Base-by-base conservation (phyloP, 2,888 invertebrate genomes). In the Caenorhabditis imperialis region DNA sequence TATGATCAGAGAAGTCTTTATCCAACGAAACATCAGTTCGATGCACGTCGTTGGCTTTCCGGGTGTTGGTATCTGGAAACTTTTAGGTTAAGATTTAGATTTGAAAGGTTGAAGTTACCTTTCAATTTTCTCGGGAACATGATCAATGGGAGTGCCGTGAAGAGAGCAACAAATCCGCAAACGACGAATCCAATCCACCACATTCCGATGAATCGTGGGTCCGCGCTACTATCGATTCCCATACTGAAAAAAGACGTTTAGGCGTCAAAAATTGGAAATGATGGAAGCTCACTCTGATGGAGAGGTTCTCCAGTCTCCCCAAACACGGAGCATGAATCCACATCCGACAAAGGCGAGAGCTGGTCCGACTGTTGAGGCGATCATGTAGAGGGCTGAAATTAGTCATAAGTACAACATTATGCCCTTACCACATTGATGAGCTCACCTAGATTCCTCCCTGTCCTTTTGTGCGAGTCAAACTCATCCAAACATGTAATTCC, bases 281-380 rank as follows among this genome's bases (percentile, higher is more conserved):
- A 23, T 10, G 40, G n/a, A 7, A 4, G 58, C 74, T 61, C 16
- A 82, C 82, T 73, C 71, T 8, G 40, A 14, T 4, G 70, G 69
- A 10, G 63, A 57, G 0, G 81, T 78, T 62, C 78, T 77, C 42
- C 75, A 73, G 37, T 85, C 84, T 25, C 83, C 84, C 86, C 93
- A 94, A 54, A 93, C 90, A 77, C 92, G 91, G 76, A 94, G 91
- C 87, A 94, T 91, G 87, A 93, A 92, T 0, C 94, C 94, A 1
- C 94, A 94, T 12, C 93, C 88, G 16, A 94, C 92, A 89, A 93
- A 94, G 38, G 94, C 94, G 82, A 93, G 88, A 42, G 93, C 93
- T n/a, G 93, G 93, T 2, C 93, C 93, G 80, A 93, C 91, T 55
- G 93, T 92, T 18, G 93, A 92, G 92, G 93, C 93, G 20, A 93